Conservation (phyloP, 2,888 invertebrate genomes). For the Platycnemis pennipes region DNA sequence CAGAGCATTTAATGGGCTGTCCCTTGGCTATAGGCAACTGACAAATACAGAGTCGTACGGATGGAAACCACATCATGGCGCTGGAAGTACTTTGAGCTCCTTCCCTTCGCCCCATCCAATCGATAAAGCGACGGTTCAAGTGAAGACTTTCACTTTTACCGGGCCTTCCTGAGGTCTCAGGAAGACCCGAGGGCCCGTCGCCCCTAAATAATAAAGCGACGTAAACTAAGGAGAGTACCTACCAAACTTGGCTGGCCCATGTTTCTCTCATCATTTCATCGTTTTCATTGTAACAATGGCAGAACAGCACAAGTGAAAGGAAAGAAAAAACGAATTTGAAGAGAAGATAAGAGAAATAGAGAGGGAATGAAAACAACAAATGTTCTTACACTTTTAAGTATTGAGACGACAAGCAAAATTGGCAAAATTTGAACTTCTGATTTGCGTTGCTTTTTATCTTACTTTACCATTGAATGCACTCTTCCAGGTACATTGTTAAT, state of each 20-base stretch:
- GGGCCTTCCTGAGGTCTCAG: conserved; percentile 15
- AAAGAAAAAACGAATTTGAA: neutral
- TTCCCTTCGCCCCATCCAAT: conserved; percentile 4
- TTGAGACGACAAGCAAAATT: too few relatives aligned
- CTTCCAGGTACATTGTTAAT: too few relatives aligned
- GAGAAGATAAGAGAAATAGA: neutral
- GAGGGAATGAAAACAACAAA: neutral
- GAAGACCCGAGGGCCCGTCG: neutral
- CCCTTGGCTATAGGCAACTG: neutral
- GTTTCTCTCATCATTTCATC: neutral
- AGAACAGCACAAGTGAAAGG: neutral
- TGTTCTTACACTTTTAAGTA: neutral
- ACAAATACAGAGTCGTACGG: neutral
- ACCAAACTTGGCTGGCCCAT: neutral
- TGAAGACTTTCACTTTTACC: conserved; percentile 61
- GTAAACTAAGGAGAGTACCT: neutral
- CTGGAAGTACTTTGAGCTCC: neutral
- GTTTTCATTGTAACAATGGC: neutral
- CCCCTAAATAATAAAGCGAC: conserved; percentile 12
- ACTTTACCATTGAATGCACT: too few relatives aligned
- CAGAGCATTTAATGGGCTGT: neutral
- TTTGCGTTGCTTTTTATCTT: too few relatives aligned
- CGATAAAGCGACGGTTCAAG: conserved; percentile 58
- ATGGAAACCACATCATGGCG: conserved; percentile 1
- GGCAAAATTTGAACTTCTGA: too few relatives aligned